Evolutionary conservation across 2,113 vertebrate species (phyloP).

Genomic region (Tringa solitaria): DNA sequence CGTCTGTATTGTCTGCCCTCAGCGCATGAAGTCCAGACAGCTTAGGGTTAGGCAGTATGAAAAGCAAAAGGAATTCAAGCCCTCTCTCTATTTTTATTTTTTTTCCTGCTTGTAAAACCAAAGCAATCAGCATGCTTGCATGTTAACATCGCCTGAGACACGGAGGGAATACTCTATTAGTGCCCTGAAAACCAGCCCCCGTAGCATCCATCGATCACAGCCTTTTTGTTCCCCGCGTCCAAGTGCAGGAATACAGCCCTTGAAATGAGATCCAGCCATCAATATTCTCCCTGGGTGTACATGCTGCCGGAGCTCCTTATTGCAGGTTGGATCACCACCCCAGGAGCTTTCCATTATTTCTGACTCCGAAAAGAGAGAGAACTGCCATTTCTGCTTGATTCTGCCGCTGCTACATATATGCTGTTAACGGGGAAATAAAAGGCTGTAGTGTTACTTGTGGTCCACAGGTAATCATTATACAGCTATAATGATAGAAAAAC

Average conservation of each 20-base stretch:
- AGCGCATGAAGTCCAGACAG: neutral
- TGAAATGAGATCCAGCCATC: neutral
- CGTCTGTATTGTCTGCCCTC: neutral
- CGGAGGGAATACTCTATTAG: neutral
- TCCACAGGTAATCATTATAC: neutral
- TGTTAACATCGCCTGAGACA: neutral
- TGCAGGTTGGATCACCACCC: neutral
- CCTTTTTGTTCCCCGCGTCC: neutral
- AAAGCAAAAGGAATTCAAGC: neutral
- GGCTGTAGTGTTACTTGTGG: neutral
- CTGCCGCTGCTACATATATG: neutral
- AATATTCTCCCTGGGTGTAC: neutral
- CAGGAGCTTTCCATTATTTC: neutral
- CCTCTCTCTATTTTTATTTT: neutral
- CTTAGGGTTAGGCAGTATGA: neutral
- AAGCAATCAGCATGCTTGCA: neutral
- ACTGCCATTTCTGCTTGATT: rapidly evolving
- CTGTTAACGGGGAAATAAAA: neutral
- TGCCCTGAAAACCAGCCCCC: neutral
- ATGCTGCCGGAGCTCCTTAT: neutral
- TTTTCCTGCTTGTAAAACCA: neutral
- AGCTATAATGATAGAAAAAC: neutral
- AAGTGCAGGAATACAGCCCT: neutral
- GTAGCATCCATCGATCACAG: neutral
- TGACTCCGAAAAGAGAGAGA: neutral